phyloP scores from a whole-genome alignment of 53 echinoderm and acorn worm genomes.

The Pentamera pediparva region DNA sequence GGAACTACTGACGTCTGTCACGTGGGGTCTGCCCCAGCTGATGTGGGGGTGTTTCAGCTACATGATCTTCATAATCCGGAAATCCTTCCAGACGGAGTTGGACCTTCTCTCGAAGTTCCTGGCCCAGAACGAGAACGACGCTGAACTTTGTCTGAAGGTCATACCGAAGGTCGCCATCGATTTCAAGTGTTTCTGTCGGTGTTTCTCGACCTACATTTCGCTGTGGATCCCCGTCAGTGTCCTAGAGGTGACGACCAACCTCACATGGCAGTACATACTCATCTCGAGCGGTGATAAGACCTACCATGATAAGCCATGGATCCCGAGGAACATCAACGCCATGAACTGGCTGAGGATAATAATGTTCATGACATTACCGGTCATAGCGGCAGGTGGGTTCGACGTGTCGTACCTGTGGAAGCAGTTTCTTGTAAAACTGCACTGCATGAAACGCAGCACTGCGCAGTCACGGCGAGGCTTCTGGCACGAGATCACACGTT shows the following conservation, averaged over 20 bases:
- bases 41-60: neutral
- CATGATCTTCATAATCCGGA: neutral
- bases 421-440: neutral
- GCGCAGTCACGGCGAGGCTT: neutral
- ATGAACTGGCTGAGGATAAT: neutral
- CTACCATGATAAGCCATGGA: neutral
- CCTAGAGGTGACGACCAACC: neutral
- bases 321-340: neutral
- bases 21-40: neutral
- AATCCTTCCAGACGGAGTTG: neutral
- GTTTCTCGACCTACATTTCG: neutral
- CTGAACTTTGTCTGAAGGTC: neutral
- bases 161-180: neutral
- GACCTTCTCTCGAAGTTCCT: neutral
- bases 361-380: neutral
- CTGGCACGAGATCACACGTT: neutral
- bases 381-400: neutral
- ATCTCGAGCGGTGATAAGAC: neutral
- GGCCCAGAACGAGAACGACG: neutral
- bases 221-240: neutral
- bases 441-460: neutral
- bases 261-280: neutral
- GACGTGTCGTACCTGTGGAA: conserved; percentile 22
- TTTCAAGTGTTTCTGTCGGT: neutral
- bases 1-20: neutral